Base-by-base conservation (phyloP, 2,113 vertebrate species). In the Cinclus cinclus region DNA sequence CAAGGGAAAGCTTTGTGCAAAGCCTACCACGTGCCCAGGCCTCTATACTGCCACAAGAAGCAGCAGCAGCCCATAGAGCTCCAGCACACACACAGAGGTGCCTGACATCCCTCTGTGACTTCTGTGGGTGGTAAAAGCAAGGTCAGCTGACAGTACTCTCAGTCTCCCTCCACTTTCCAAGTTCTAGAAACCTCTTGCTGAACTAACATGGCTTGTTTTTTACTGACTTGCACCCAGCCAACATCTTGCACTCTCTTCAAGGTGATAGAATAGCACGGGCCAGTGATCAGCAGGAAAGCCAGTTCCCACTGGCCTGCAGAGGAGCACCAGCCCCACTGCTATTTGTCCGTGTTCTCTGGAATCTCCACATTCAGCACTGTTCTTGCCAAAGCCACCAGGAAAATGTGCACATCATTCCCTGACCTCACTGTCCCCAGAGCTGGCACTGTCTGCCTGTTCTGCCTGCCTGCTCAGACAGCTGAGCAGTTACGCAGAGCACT, bases 321-420 rank as follows among this genome's bases (percentile, higher is more conserved):
- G 31, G 19, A 92, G 20, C 42, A 85, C 42, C 53, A 95, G 55
- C 67, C 84, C 63, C 23, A 6, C 67, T 71, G 60, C 76, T 68
- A 67, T 80, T 86, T 88, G 71, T 83, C 77, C n/a, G 24, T 0
- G 6, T 92, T 76, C 70, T 80, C 89, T 87, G 79, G 64, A 96
- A 95, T 70, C 50, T 90, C 71, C 20, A 7, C 35, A 78, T 90
- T 93, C 94, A 95, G 90, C 95, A 92, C 47, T 60, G 60, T 59
- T 81, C 82, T 77, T 96, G 94, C 87, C 95, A 96, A 96, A 95
- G 75, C 87, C 76, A 90, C 89, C 83, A 92, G 22, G n/a, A 95
- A 83, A 77, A 50, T 6, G 35, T 42, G 49, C 55, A 47, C 9
- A 1, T 83, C 16, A 14, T 81, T 96, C 41, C 63, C 85, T 88